phyloP scores from a whole-genome alignment of 2,888 invertebrate species.

The Erebia aethiops region DNA sequence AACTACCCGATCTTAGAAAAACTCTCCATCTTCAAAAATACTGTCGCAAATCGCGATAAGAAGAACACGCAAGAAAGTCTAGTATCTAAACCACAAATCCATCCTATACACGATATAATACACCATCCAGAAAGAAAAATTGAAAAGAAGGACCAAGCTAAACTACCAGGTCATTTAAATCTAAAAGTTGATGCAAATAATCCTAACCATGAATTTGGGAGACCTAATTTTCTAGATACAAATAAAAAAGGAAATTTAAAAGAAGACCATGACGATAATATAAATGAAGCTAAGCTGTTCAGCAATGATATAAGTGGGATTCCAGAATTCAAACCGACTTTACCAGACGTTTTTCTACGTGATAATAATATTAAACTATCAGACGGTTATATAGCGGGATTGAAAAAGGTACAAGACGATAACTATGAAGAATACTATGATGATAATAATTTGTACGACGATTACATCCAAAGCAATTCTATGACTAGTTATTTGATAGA shows the following conservation, averaged over 20 bases:
- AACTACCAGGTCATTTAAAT: constrained; percentile 41
- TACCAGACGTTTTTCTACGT: constrained; percentile 55
- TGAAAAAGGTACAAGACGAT: constrained; percentile 51
- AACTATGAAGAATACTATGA: constrained; percentile 72
- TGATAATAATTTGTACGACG: constrained; percentile 72
- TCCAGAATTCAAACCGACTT: constrained; percentile 68
- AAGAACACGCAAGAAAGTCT: constrained; percentile 50
- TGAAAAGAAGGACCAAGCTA: constrained; percentile 71
- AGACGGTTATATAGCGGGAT: constrained; percentile 54
- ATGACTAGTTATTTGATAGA: constrained; percentile 78
- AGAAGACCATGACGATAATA: background rate
- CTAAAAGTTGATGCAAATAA: background rate
- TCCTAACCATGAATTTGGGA: background rate
- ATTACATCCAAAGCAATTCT: constrained; percentile 74
- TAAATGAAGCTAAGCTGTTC: background rate
- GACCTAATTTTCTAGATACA: background rate
- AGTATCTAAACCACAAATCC: constrained; percentile 63
- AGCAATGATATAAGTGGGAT: constrained; percentile 34
- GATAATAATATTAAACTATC: constrained; percentile 55
- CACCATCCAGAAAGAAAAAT: constrained; percentile 65
- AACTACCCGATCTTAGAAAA: constrained; percentile 62
- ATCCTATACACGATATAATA: constrained; percentile 66
- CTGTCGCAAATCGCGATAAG: constrained; percentile 56
- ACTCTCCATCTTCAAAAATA: constrained; percentile 68
- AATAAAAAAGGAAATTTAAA: background rate